Percentiles rank a stretch among this genome's conserved stretches.
These are phyloP conservation scores for Drosophila infuscata DNA, from an alignment of 2,888 invertebrate genomes.

Conservation along the genomic window DNA sequence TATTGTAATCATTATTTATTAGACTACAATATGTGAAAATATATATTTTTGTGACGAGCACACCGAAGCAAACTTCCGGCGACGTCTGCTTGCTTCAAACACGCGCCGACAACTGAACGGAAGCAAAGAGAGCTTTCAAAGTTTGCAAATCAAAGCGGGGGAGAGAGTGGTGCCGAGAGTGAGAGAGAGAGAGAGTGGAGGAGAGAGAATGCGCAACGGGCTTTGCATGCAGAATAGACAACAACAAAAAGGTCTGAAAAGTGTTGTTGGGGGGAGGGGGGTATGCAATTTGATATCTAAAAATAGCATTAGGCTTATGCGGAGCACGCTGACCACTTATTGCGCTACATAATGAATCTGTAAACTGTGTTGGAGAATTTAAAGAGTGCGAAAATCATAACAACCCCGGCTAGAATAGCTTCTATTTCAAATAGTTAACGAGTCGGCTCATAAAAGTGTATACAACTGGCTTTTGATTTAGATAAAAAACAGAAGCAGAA, in stretches of 20 bases:
- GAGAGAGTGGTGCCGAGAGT: constrained; percentile 1
- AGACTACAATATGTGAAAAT: neutral
- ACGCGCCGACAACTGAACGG: constrained; percentile 35
- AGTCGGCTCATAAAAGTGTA: constrained; percentile 6
- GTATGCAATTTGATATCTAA: neutral
- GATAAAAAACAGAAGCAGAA: neutral
- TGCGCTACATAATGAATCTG: neutral
- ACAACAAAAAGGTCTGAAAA: constrained; percentile 3
- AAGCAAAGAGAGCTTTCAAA: constrained; percentile 5
- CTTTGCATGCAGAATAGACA: constrained; percentile 18
- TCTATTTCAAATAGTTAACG: neutral
- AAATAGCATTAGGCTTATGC: constrained; percentile 3
- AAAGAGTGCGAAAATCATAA: neutral
- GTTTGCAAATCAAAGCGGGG: neutral
- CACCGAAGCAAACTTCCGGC: constrained; percentile 10
- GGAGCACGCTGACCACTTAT: neutral
- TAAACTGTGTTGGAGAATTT: constrained; percentile 8
- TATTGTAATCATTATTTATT: constrained; percentile 14
- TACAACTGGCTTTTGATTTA: neutral
- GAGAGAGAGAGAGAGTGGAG: neutral
- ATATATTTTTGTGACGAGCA: neutral
- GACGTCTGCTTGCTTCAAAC: constrained; percentile 34
- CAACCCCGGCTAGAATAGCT: neutral
- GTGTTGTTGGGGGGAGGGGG: no score
- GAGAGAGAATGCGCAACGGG: constrained; percentile 20